A percentile compares a stretch with the other conserved stretches of the same genome.
Conservation (phyloP, 2,888 invertebrate genomes). For the Dryadula phaetusa region DNA sequence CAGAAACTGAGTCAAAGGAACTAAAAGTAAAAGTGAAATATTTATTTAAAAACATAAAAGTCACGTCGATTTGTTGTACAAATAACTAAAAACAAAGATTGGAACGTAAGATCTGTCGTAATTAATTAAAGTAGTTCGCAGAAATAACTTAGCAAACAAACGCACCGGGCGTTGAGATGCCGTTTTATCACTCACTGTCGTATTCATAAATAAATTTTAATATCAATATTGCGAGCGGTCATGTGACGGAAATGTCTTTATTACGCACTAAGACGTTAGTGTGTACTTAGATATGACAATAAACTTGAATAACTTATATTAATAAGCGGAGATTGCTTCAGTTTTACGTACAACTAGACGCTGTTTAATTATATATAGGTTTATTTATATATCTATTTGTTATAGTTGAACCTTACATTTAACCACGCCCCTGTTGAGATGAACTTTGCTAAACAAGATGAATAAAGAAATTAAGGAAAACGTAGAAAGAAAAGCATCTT, state of each 20-base stretch:
- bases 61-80: conserved; percentile 76
- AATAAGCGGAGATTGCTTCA: conserved; percentile 8
- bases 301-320: conserved; percentile 25
- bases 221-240: conserved; percentile 47
- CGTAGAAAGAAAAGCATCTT: too few species aligned
- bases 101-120: conserved; percentile 65
- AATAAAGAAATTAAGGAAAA: too few species aligned
- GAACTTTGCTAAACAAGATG: too few species aligned
- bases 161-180: conserved; percentile 62
- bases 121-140: conserved; percentile 79
- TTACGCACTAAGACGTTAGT: conserved; percentile 35
- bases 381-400: too few species aligned
- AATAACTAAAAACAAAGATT: conserved; percentile 76
- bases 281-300: conserved; percentile 31
- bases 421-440: too few species aligned
- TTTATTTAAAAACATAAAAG: conserved; percentile 74
- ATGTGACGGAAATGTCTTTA: conserved; percentile 54
- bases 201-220: conserved; percentile 67
- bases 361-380: too few species aligned
- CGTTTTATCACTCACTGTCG: conserved; percentile 70
- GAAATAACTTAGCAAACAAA: conserved; percentile 72
- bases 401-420: too few species aligned
- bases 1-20: conserved; percentile 49
- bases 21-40: conserved; percentile 66
- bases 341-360: background rate